These are phyloP conservation scores for Leptestheria dahalacensis DNA, from an alignment of 1,140 invertebrate genomes.

Conservation along the genomic window DNA sequence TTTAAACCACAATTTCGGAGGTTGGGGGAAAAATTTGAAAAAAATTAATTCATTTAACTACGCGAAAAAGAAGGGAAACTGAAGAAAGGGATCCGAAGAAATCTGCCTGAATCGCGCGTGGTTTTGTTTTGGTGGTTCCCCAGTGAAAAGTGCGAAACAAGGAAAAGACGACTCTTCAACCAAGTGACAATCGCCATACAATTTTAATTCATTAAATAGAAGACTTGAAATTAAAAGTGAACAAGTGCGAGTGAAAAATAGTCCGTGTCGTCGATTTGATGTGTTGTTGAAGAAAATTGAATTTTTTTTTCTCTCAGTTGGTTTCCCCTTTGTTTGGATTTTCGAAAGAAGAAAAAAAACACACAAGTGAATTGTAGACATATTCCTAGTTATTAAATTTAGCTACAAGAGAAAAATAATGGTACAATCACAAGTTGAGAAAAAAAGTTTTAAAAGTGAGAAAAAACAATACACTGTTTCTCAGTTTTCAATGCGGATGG, in stretches of 20 bases:
- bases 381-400: constrained; percentile 9
- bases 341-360: constrained; percentile 2
- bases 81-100: not conserved
- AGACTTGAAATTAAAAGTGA: too few relatives aligned
- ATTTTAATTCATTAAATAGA: too few relatives aligned
- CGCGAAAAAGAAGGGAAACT: not conserved
- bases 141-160: too few relatives aligned
- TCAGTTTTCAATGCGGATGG: too few relatives aligned
- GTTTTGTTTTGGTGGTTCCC: too few relatives aligned
- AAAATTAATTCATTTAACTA: not conserved
- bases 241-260: not conserved
- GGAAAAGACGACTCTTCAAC: too few relatives aligned
- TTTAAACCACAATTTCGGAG: not conserved
- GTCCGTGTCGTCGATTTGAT: not conserved
- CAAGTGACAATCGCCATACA: not conserved
- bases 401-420: not conserved
- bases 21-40: not conserved
- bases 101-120: constrained; percentile 3
- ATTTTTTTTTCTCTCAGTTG: too few relatives aligned
- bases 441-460: too few relatives aligned
- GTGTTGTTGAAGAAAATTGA: not conserved
- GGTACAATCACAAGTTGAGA: constrained; percentile 13
- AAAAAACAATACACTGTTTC: too few relatives aligned
- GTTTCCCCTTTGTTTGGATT: too few relatives aligned
- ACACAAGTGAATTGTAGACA: constrained; percentile 4